phyloP scores from a whole-genome alignment of 2,113 vertebrate genomes.

The Gymnobelideus leadbeateri region DNA sequence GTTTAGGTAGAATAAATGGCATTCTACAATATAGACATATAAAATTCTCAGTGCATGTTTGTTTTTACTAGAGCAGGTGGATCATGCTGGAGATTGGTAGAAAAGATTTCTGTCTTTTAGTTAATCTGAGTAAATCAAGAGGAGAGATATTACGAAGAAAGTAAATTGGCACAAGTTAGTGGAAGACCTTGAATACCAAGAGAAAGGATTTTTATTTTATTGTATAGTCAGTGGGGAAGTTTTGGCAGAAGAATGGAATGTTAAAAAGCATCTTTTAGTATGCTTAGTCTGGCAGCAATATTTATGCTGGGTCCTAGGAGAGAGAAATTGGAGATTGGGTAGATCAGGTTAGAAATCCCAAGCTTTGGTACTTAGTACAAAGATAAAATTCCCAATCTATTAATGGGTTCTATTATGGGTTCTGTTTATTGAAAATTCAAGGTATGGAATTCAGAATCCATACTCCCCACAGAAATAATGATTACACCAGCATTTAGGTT shows the following conservation, averaged over 20 bases:
- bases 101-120: neutral
- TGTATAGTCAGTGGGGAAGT: neutral
- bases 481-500: neutral
- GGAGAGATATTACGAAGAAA: neutral
- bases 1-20: neutral
- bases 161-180: neutral
- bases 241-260: neutral
- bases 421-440: neutral
- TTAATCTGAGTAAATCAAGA: neutral
- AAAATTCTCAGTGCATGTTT: neutral
- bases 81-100: neutral
- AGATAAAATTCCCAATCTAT: neutral
- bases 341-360: neutral
- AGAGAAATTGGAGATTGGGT: neutral
- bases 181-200: neutral
- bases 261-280: neutral
- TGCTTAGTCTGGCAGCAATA: neutral
- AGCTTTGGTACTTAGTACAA: neutral
- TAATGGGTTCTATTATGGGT: neutral
- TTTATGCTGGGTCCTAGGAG: neutral
- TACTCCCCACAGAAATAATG: neutral
- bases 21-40: neutral
- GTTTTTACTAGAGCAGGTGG: neutral
- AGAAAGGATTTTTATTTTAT: neutral
- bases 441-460: neutral